Evolutionary conservation across 64 coral and sea anemone genomes (phyloP), one percentile per base, ranked within the genome.

Genomic region (Trachythela sp.): DNA sequence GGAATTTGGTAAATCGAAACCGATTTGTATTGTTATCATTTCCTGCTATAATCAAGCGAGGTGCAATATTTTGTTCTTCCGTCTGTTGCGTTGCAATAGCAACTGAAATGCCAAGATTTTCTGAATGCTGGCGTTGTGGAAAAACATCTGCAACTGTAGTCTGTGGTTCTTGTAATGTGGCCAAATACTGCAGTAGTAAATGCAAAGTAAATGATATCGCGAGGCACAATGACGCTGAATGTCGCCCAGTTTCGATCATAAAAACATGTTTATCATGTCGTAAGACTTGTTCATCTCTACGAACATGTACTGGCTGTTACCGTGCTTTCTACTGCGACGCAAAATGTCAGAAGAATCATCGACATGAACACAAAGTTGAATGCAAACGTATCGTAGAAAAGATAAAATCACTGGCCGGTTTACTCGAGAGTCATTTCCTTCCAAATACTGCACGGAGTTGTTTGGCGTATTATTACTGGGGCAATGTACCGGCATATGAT

Each of bases 61-160:
- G 42, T 45, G 42, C 42, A 4, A 45, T 45, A 45, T 45, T 45
- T 45, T 45, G 11, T 45, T 45, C 42, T 45, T 6, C 11, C 11
- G 11, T 45, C 4, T n/a, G 42, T 45, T 45, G 11, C n/a, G n/a
- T 45, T 45, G 4, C 42, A 11, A 45, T 6, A 45, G 42, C 4
- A 45, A 45, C 4, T 45, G 30, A 80, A 1, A 80, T 80, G 75
- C 75, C 75, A 39, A 80, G 75, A 39, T 80, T 80, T 29, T 36
- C 75, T 37, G 75, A 80, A 2, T 80, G 75, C 33, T 80, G 75
- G 75, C 75, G 75, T 35, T 80, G 75, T 80, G 75, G 4, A 35
- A 36, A 80, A 4, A 39, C 15, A 80, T 9, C 31, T 18, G 37
- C 75, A 14, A 36, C 13, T 10, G 34, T 80, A 5, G 75, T 36